These are phyloP conservation scores for Argopecten irradians DNA, from an alignment of 1,140 invertebrate species.

Conservation along the genomic window DNA sequence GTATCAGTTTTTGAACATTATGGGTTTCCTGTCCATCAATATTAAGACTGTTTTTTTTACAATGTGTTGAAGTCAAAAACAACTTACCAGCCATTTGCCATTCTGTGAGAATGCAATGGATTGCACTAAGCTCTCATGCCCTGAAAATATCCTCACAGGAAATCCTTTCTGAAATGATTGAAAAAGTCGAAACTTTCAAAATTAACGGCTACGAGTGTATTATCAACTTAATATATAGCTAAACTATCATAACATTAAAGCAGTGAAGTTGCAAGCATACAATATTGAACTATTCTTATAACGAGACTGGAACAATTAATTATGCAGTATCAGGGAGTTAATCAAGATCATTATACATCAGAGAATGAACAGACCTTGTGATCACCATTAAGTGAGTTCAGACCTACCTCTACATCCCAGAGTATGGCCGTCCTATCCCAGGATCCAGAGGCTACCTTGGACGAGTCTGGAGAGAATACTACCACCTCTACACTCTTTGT, in stretches of 20 bases:
- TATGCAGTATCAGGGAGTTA: too few species aligned
- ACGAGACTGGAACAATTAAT: too few species aligned
- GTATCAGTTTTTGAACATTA: neutral
- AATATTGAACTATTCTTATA: too few species aligned
- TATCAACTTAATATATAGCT: too few species aligned
- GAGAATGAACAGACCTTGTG: too few species aligned
- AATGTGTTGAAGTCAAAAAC: neutral
- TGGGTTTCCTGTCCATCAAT: neutral
- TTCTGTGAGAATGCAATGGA: slow-evolving; percentile 70
- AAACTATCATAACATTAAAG: too few species aligned
- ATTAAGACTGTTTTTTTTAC: neutral
- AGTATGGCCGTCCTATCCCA: slow-evolving; percentile 75
- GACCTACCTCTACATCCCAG: slow-evolving; percentile 72
- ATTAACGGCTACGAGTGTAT: too few species aligned
- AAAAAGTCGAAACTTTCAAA: too few species aligned
- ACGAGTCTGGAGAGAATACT: slow-evolving; percentile 67
- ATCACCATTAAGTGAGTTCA: too few species aligned
- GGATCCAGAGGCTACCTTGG: slow-evolving; percentile 68
- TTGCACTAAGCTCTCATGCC: slow-evolving; percentile 71
- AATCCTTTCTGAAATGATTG: slow-evolving; percentile 70
- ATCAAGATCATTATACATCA: too few species aligned
- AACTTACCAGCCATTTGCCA: slow-evolving; percentile 66
- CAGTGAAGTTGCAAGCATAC: too few species aligned
- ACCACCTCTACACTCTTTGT: slow-evolving; percentile 73
- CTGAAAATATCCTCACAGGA: slow-evolving; percentile 63